A percentile compares a stretch with the other conserved stretches of the same genome.
phyloP scores from a whole-genome alignment of 2,797 vertebrate species.

The Adelosebastes latens region DNA sequence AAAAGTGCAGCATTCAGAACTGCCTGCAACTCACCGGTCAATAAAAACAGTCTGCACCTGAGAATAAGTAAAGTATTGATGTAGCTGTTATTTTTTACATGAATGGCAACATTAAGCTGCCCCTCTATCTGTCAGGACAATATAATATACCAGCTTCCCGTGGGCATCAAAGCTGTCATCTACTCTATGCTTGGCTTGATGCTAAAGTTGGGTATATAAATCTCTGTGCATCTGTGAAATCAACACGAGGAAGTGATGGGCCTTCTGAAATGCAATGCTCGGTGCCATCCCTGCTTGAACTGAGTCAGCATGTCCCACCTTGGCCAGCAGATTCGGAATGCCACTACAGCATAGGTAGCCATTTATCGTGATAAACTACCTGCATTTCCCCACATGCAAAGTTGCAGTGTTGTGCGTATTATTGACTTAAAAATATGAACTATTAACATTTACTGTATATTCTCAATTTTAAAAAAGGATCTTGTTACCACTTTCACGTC shows the following conservation, averaged over 20 bases:
- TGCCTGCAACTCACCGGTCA: rapidly evolving
- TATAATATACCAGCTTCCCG: not conserved
- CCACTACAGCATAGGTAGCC: not conserved
- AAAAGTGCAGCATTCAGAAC: not conserved
- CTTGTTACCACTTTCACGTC: slow-evolving; percentile 1
- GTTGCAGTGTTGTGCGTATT: not conserved
- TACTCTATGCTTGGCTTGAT: not conserved
- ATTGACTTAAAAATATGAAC: not conserved
- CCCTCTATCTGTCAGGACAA: not conserved
- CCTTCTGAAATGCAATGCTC: not conserved
- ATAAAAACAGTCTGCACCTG: not conserved
- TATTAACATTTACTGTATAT: not conserved
- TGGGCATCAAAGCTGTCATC: not conserved
- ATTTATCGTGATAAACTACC: not conserved
- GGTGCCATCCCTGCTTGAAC: not conserved
- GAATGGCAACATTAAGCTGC: not conserved
- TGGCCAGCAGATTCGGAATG: not conserved
- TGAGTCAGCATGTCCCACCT: not conserved
- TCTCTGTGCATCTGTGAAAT: not conserved
- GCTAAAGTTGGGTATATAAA: not conserved
- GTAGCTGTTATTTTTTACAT: not conserved
- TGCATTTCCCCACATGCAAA: not conserved
- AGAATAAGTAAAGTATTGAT: not conserved
- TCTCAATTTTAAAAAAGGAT: slow-evolving; percentile 6
- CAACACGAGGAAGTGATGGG: not conserved